Evolutionary conservation across 2,888 invertebrate species (phyloP).

Genomic region (Bursaphelenchus okinawaensis): DNA sequence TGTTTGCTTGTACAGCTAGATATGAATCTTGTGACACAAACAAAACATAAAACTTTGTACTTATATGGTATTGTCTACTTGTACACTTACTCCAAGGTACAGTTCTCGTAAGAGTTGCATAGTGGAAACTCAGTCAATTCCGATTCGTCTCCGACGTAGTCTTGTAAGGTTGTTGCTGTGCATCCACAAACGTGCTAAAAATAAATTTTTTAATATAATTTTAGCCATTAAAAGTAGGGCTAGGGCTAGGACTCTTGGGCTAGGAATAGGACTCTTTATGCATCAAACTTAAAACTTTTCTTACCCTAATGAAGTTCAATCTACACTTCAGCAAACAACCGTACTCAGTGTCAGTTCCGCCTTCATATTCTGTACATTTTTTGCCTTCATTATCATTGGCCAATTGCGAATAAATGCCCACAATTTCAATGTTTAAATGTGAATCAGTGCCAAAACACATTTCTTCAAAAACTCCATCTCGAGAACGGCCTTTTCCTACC

Average conservation of each 20-base stretch:
- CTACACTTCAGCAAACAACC: background rate
- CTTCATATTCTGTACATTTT: background rate
- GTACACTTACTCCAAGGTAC: background rate
- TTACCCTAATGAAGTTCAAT: background rate
- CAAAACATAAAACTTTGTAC: too few species aligned
- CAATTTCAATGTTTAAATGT: background rate
- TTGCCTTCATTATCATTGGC: background rate
- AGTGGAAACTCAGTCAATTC: constrained; percentile 41
- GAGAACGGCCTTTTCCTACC: constrained; percentile 49
- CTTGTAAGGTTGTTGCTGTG: constrained; percentile 40
- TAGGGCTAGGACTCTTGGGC: too few species aligned
- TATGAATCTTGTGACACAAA: too few species aligned
- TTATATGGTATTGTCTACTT: too few species aligned
- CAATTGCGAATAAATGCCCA: background rate
- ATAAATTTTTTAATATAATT: too few species aligned
- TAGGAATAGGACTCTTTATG: too few species aligned
- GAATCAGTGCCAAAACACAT: constrained; percentile 18
- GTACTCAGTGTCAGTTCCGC: background rate
- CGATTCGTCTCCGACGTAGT: constrained; percentile 30
- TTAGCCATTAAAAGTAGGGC: too few species aligned
- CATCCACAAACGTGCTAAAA: constrained; percentile 45
- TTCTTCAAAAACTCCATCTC: constrained; percentile 48
- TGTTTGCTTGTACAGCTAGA: too few species aligned
- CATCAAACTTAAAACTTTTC: background rate
- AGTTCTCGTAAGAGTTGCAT: constrained; percentile 34